Conservation (phyloP, 1,140 invertebrate genomes). For the Campoletis sonorensis region DNA sequence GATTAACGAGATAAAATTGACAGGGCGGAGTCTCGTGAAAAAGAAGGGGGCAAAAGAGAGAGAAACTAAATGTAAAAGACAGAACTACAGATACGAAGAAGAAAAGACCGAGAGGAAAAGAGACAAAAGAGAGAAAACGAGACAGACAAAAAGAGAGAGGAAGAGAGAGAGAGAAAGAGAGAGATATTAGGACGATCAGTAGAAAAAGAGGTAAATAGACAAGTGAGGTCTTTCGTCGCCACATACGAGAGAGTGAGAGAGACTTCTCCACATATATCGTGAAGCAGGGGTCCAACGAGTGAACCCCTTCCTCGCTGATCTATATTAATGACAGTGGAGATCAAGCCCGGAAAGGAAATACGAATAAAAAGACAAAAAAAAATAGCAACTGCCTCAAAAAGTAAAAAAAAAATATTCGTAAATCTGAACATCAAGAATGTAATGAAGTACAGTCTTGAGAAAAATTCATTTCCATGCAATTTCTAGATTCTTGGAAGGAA, state of each 20-base stretch:
- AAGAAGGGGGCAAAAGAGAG: neutral
- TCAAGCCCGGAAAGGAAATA: slow-evolving; percentile 6
- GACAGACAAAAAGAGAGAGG: no score
- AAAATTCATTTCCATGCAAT: no score
- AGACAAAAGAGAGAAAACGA: no score
- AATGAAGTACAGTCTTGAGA: neutral
- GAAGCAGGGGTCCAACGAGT: neutral
- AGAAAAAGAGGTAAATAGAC: neutral
- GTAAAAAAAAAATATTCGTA: neutral
- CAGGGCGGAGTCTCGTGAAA: slow-evolving; percentile 49
- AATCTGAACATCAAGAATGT: neutral
- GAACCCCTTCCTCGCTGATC: slow-evolving; percentile 4
- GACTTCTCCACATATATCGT: slow-evolving; percentile 33
- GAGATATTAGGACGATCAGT: no score
- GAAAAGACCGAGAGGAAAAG: no score
- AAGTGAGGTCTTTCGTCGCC: neutral
- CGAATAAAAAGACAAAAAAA: neutral
- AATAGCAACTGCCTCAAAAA: neutral
- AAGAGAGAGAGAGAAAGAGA: no score
- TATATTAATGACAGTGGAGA: slow-evolving; percentile 20
- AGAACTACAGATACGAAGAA: no score
- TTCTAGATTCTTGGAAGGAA: no score
- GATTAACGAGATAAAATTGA: slow-evolving; percentile 60
- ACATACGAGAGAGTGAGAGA: neutral
- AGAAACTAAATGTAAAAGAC: neutral